Percentiles rank a stretch among this genome's conserved stretches.
Evolutionary conservation across 2,888 invertebrate genomes (phyloP).

Genomic region (Malacosoma neustria): DNA sequence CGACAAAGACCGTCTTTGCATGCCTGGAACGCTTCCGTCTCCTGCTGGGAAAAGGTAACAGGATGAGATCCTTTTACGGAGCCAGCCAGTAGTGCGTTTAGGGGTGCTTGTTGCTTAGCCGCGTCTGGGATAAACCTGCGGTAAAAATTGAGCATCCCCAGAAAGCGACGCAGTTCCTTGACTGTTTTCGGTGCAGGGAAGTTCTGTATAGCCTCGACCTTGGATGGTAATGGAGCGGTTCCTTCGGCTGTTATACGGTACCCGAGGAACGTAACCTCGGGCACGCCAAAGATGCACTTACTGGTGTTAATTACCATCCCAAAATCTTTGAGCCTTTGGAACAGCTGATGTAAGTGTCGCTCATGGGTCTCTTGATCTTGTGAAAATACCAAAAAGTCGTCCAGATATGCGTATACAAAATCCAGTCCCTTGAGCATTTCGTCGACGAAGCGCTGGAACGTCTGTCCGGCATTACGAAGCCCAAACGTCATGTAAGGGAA

Average conservation of each 20-base stretch:
- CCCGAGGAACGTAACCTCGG: constrained; percentile 4
- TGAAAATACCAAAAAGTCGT: constrained; percentile 22
- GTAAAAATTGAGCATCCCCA: constrained; percentile 24
- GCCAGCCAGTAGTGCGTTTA: constrained; percentile 22
- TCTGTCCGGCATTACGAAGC: constrained; percentile 35
- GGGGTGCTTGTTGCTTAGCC: constrained; percentile 12
- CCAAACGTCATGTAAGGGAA: constrained; percentile 29
- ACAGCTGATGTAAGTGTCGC: background rate
- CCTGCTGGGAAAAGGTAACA: constrained; percentile 13
- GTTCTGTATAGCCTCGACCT: constrained; percentile 7
- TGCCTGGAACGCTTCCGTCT: constrained; percentile 15
- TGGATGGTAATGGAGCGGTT: constrained; percentile 3
- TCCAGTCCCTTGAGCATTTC: constrained; percentile 8
- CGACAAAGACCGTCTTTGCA: constrained; percentile 21
- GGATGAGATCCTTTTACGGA: constrained; percentile 20
- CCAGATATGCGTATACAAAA: constrained; percentile 21
- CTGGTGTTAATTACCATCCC: background rate
- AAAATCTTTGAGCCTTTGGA: background rate
- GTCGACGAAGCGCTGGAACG: constrained; percentile 35
- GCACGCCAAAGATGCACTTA: background rate
- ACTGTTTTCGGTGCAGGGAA: constrained; percentile 12
- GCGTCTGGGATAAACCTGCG: constrained; percentile 28
- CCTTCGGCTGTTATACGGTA: constrained; percentile 3
- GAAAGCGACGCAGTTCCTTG: constrained; percentile 11
- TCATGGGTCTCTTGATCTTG: constrained; percentile 4